Evolutionary conservation across 2,113 vertebrate species (phyloP).

Genomic region (Anseranas semipalmata): DNA sequence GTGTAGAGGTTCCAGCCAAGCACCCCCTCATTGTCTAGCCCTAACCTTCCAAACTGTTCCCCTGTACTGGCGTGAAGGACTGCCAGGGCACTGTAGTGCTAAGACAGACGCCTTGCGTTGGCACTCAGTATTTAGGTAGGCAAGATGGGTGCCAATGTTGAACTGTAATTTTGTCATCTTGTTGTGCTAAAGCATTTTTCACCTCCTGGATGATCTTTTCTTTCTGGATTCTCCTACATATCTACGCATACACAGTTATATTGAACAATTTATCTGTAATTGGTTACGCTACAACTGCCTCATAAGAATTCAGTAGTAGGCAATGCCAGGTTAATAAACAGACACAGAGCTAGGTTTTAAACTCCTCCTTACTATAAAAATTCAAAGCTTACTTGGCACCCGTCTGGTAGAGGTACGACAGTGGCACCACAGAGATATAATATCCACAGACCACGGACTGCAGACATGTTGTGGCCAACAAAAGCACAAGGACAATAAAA

Average conservation of each 20-base stretch:
- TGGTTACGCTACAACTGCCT: background rate
- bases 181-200: background rate
- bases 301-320: background rate
- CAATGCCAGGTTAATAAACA: background rate
- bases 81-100: background rate
- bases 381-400: background rate
- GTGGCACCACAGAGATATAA: background rate
- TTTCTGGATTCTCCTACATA: background rate
- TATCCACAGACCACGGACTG: background rate
- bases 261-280: background rate
- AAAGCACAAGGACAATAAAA: background rate
- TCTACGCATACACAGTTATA: rapidly evolving
- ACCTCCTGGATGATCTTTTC: background rate
- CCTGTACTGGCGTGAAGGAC: background rate
- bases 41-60: background rate
- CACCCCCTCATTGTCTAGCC: background rate
- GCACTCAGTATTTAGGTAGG: background rate
- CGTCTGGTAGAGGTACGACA: background rate
- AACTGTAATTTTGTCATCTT: background rate
- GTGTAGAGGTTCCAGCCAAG: background rate
- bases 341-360: slow-evolving; percentile 6
- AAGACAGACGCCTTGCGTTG: background rate
- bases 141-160: background rate
- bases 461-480: background rate
- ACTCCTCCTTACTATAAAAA: background rate